These are phyloP conservation scores for Balaenoptera acutorostrata DNA, from an alignment of 2,113 vertebrate genomes.

Conservation along the genomic window DNA sequence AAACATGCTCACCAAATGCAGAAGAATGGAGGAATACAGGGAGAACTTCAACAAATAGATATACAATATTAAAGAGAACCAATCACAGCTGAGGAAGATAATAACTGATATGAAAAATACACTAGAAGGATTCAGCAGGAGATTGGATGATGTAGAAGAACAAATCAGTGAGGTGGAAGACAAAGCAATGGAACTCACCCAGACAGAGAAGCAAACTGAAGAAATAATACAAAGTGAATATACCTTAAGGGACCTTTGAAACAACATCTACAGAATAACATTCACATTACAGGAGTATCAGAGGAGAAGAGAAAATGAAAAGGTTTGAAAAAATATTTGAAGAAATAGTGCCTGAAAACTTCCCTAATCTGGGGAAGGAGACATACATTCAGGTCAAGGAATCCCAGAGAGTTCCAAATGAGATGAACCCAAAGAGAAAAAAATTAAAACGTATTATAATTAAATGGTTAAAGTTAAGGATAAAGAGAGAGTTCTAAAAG, in stretches of 20 bases:
- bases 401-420: no score
- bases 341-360: not conserved
- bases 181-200: not conserved
- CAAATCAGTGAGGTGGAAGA: not conserved
- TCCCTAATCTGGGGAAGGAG: not conserved
- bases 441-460: no score
- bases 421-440: no score
- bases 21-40: no score
- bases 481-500: no score
- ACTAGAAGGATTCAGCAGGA: not conserved
- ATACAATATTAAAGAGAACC: no score
- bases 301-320: not conserved
- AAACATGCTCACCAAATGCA: not conserved
- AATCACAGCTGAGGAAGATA: not conserved
- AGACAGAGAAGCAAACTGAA: not conserved
- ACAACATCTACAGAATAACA: not conserved
- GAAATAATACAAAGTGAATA: not conserved
- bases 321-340: not conserved
- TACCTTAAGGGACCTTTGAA: not conserved
- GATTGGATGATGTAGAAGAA: not conserved
- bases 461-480: no score
- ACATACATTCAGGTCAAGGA: no score
- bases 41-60: no score
- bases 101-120: not conserved
- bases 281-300: not conserved